Percentiles rank a stretch among this genome's conserved stretches.
Evolutionary conservation across 2,113 vertebrate genomes (phyloP).

Genomic region (Ancistrus triradiatus): DNA sequence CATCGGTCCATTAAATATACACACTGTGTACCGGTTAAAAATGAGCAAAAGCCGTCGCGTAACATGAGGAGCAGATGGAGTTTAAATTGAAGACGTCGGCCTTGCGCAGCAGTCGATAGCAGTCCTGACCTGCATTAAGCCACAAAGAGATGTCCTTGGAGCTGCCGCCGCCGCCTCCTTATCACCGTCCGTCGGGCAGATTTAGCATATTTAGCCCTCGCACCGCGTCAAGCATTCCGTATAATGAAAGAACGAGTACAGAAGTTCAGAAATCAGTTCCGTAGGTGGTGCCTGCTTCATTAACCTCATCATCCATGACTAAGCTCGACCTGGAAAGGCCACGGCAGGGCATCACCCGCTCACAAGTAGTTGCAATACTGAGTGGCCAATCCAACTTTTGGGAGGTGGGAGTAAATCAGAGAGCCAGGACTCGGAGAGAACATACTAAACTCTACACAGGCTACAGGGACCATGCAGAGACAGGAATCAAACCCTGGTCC

Average conservation of each 20-base stretch:
- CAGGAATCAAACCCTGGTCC: too few relatives aligned
- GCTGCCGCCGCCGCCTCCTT: constrained; percentile 23
- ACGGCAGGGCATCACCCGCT: too few relatives aligned
- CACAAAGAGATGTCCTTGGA: constrained; percentile 35
- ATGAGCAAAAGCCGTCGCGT: constrained; percentile 13
- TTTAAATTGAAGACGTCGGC: constrained; percentile 41
- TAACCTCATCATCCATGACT: background rate
- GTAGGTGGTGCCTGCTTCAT: background rate
- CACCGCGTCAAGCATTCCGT: background rate
- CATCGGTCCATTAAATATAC: background rate
- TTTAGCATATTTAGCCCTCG: constrained; percentile 25
- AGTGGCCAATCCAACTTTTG: too few relatives aligned
- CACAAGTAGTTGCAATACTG: too few relatives aligned
- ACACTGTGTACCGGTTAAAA: background rate
- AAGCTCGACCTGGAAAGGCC: too few relatives aligned
- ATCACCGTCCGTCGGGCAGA: constrained; percentile 33
- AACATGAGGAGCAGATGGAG: constrained; percentile 29
- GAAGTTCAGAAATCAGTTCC: too few relatives aligned
- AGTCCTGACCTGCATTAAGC: constrained; percentile 30
- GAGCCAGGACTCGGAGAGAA: too few relatives aligned
- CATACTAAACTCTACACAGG: too few relatives aligned
- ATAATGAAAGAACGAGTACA: too few relatives aligned
- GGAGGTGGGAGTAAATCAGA: too few relatives aligned
- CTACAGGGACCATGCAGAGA: too few relatives aligned
- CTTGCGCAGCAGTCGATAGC: constrained; percentile 36